phyloP scores from a whole-genome alignment of 2,797 vertebrate species.

The Alfaro cultratus region DNA sequence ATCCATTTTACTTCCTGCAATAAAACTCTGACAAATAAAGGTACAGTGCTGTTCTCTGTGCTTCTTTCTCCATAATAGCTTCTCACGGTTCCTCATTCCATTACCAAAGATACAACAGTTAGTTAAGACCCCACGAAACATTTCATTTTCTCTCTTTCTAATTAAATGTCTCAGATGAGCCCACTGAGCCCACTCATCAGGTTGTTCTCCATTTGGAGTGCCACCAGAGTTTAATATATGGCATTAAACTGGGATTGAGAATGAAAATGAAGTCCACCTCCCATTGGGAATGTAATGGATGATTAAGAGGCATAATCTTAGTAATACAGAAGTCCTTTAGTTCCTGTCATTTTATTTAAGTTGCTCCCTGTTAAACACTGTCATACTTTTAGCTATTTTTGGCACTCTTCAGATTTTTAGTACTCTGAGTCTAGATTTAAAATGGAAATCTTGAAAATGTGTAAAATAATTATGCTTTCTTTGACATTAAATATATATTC shows the following conservation, averaged over 20 bases:
- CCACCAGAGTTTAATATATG: conserved; percentile 82
- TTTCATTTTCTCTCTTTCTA: conserved; percentile 80
- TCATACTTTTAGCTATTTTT: conserved; percentile 57
- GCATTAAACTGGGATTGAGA: conserved; percentile 80
- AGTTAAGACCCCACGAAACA: conserved; percentile 79
- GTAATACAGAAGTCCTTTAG: conserved; percentile 79
- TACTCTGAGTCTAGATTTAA: conserved; percentile 40
- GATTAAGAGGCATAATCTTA: conserved; percentile 82
- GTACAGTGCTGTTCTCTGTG: conserved; percentile 46
- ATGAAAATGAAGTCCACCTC: conserved; percentile 80
- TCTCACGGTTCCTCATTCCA: conserved; percentile 71
- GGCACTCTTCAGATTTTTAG: conserved; percentile 43
- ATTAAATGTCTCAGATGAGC: conserved; percentile 84
- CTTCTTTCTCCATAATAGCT: conserved; percentile 70
- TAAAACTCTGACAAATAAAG: conserved; percentile 73
- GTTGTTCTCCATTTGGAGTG: conserved; percentile 69
- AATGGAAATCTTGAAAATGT: conserved; percentile 52
- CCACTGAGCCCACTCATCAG: conserved; percentile 78
- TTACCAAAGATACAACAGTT: conserved; percentile 80
- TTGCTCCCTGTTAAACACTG: conserved; percentile 69
- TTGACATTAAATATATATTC: not conserved
- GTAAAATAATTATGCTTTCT: conserved; percentile 17
- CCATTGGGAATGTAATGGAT: conserved; percentile 83
- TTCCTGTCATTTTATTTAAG: conserved; percentile 71
- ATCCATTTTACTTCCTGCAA: conserved; percentile 69